Evolutionary conservation across 2,888 invertebrate species (phyloP).

Genomic region (Zootermopsis nevadensis): DNA sequence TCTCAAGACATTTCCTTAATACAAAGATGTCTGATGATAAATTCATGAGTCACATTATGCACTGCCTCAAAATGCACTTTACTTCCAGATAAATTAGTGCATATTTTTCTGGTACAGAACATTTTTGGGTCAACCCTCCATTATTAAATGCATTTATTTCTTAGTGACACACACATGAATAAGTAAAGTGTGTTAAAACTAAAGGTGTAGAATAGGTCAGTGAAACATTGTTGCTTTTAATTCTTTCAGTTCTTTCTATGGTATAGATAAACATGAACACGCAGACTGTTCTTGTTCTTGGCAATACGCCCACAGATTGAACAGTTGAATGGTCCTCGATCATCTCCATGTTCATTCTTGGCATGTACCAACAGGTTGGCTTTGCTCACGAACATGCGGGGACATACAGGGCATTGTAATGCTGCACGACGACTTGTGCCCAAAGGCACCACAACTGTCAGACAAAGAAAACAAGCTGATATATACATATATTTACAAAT

Average conservation of each 20-base stretch:
- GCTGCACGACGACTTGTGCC: neutral
- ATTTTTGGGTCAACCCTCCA: too few relatives aligned
- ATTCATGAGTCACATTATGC: too few relatives aligned
- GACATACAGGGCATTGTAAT: constrained; percentile 35
- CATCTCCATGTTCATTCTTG: constrained; percentile 77
- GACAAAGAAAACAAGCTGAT: neutral
- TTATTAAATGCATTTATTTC: too few relatives aligned
- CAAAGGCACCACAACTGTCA: neutral
- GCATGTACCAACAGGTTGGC: constrained; percentile 79
- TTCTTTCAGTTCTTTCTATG: constrained; percentile 43
- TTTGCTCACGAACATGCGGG: constrained; percentile 70
- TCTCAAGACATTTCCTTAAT: too few relatives aligned
- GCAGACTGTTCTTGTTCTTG: constrained; percentile 66
- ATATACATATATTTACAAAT: too few relatives aligned
- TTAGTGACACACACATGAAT: too few relatives aligned
- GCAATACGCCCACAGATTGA: constrained; percentile 76
- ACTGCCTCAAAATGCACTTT: too few relatives aligned
- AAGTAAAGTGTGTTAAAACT: too few relatives aligned
- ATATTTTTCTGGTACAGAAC: too few relatives aligned
- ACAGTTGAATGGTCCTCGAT: constrained; percentile 75
- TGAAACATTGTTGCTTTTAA: neutral
- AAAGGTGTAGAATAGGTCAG: too few relatives aligned
- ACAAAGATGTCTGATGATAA: too few relatives aligned
- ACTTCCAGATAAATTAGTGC: too few relatives aligned
- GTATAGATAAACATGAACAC: constrained; percentile 73